Evolutionary conservation across 64 coral and sea anemone genomes (phyloP), one percentile per base, ranked within the genome.

Genomic region (Trachythela sp.): DNA sequence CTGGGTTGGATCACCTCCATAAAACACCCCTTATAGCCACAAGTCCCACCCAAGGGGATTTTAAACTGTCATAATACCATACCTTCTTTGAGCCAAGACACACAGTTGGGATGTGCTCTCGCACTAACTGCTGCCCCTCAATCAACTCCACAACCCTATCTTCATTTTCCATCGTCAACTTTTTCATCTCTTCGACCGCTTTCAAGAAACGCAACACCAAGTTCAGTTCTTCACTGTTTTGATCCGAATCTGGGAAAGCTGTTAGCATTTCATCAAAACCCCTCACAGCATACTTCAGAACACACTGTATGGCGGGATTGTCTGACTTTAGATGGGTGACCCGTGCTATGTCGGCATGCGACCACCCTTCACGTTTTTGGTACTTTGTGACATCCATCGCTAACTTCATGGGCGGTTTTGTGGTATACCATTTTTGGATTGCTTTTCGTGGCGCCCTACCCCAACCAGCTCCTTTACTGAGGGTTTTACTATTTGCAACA

Each of bases 291-390:
- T 93, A 98, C 87, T 91, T 98, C n/a, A 98, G 58, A 14, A 98
- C 80, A 76, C 94, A 91, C 20, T 50, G 50, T 9, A 89, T 84
- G 6, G 86, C 91, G 9, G 90, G 58, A 7, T 92, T 72, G 3
- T 31, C 33, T 1, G 95, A 88, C 59, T 98, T 98, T 4, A 98
- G 80, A 91, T 98, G 95, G 26, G 91, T 87, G 0, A 94, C 80
- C 15, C 95, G 91, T 85, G 94, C 92, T 1, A 98, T 29, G 87
- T 98, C 95, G 56, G 41, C 86, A 39, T 98, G 95, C 0, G 91
- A 91, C 95, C 95, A 98, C 8, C 93, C 89, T 75, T 98, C 94
- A 13, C 95, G 90, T 29, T 98, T 93, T 72, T 98, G 92, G 84
- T 98, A 98, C 75, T 98, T 98, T 1, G 95, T 98, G 34, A 98